Evolutionary conservation across 37 sponge, comb jelly and placozoan genomes (phyloP).

Genomic region (Dysidea cf. avara): DNA sequence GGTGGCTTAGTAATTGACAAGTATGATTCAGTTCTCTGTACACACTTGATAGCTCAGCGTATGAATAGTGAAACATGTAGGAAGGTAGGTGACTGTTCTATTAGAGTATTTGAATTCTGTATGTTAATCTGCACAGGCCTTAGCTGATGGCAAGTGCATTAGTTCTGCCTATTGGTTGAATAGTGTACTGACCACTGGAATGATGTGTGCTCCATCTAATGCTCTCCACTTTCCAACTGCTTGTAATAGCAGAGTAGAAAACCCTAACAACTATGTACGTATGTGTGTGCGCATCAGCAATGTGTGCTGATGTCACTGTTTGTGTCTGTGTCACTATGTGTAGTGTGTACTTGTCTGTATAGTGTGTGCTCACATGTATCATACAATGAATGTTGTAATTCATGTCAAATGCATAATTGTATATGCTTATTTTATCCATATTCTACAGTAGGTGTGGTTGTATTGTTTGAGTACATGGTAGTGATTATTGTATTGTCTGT

Average conservation of each 20-base stretch:
- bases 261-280: not conserved
- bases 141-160: conserved; percentile 79
- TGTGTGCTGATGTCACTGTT: not conserved
- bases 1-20: conserved; percentile 50
- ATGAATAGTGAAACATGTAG: conserved; percentile 48
- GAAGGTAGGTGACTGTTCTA: conserved; percentile 24
- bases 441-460: not conserved
- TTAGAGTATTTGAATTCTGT: too few relatives aligned
- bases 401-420: too few relatives aligned
- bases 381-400: too few relatives aligned
- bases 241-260: not conserved
- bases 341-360: too few relatives aligned
- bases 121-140: conserved; percentile 68
- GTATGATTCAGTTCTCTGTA: conserved; percentile 54
- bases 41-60: conserved; percentile 69
- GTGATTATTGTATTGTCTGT: too few relatives aligned
- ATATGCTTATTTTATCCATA: not conserved
- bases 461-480: too few relatives aligned
- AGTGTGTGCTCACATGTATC: too few relatives aligned
- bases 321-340: not conserved
- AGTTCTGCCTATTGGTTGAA: conserved; percentile 95
- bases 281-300: not conserved
- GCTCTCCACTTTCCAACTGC: conserved; percentile 89
- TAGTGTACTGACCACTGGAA: conserved; percentile 74
- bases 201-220: conserved; percentile 72